Percentiles rank a stretch among this genome's conserved stretches.
Evolutionary conservation across 53 echinoderm and acorn worm genomes (phyloP).

Genomic region (Crossaster papposus): DNA sequence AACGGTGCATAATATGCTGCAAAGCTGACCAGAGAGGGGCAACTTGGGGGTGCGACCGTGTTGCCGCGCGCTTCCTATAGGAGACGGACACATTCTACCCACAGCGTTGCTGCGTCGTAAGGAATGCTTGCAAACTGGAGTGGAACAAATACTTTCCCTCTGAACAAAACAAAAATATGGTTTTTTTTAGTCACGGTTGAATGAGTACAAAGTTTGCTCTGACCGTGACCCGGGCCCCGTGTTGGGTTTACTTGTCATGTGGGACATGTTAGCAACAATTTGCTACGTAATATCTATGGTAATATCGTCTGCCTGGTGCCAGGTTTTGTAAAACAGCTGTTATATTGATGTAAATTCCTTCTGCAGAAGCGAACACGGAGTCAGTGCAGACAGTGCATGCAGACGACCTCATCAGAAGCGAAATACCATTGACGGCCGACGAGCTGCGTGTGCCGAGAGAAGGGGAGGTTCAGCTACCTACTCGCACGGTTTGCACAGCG

Average conservation of each 20-base stretch:
- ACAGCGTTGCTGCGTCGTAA: neutral
- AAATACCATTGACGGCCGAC: neutral
- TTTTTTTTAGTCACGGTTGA: slow-evolving; percentile 8
- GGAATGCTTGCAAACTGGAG: neutral
- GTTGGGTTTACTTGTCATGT: neutral
- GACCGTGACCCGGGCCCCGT: neutral
- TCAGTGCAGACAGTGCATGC: neutral
- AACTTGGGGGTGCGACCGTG: neutral
- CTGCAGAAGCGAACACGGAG: neutral
- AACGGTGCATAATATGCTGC: neutral
- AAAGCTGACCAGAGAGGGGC: neutral
- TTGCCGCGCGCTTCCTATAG: neutral
- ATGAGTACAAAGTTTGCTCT: neutral
- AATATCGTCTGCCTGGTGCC: slow-evolving; percentile 23
- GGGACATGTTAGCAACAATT: slow-evolving; percentile 16
- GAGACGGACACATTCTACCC: neutral
- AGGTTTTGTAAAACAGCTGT: slow-evolving; percentile 39
- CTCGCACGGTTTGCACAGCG: neutral
- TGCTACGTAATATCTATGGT: neutral
- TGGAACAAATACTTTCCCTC: neutral
- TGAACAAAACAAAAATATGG: neutral
- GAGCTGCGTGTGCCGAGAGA: neutral
- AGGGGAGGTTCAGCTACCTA: neutral
- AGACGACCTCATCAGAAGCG: neutral
- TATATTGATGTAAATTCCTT: slow-evolving; percentile 27